These are phyloP conservation scores for Phymorhynchus buccinoides DNA, from an alignment of 1,140 invertebrate species.

Conservation along the genomic window DNA sequence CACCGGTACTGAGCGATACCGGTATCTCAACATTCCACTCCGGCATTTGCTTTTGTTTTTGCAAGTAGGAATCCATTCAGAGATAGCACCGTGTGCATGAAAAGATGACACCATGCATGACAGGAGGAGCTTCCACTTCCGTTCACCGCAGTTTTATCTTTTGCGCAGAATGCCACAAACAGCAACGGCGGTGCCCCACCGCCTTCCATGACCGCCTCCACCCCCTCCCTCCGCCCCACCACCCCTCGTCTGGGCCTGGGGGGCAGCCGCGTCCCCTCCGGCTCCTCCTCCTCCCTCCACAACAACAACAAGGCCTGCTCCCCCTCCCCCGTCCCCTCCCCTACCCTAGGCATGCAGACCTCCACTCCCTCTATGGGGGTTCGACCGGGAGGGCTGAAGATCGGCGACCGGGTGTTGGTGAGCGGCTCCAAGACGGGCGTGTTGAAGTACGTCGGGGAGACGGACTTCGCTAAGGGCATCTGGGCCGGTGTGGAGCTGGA, in stretches of 20 bases:
- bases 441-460: conserved; percentile 87
- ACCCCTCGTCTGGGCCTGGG: conserved; percentile 50
- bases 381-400: conserved; percentile 76
- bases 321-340: background rate
- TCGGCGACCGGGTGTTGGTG: conserved; percentile 94
- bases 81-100: too few relatives aligned
- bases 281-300: conserved; percentile 56
- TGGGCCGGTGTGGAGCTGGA: conserved; percentile 98
- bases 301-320: conserved; percentile 46
- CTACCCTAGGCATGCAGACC: background rate
- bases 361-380: too few relatives aligned
- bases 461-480: conserved; percentile 91
- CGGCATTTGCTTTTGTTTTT: too few relatives aligned
- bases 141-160: background rate
- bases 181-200: conserved; percentile 5
- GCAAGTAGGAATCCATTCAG: too few relatives aligned
- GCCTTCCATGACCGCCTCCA: conserved; percentile 23
- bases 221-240: conserved; percentile 37
- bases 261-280: conserved; percentile 53
- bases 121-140: too few relatives aligned
- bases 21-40: too few relatives aligned
- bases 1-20: too few relatives aligned
- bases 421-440: conserved; percentile 89
- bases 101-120: too few relatives aligned
- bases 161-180: background rate